These are phyloP conservation scores for Corapipo altera DNA, from an alignment of 2,113 vertebrate species.

Conservation along the genomic window DNA sequence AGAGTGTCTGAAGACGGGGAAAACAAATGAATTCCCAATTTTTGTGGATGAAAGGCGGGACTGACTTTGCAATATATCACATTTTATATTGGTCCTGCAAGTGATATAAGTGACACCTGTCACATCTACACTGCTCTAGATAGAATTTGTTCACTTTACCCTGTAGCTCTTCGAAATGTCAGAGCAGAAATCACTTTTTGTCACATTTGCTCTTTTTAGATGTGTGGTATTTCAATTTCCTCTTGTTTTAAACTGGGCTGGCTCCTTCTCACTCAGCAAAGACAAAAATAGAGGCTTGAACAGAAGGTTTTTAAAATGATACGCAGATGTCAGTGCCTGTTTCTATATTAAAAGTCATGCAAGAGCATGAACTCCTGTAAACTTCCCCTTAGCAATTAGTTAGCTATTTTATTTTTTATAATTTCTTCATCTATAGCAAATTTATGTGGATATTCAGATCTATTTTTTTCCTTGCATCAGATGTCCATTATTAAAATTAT, in stretches of 20 bases:
- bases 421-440: not conserved
- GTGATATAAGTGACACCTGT: not conserved
- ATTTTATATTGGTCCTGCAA: not conserved
- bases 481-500: not conserved
- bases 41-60: not conserved
- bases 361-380: not conserved
- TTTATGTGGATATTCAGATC: not conserved
- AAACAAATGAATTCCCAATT: not conserved
- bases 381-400: not conserved
- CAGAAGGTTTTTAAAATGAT: constrained; percentile 29
- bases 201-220: constrained; percentile 57
- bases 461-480: not conserved
- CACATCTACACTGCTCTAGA: not conserved
- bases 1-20: not conserved
- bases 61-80: not conserved
- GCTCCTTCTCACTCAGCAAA: constrained; percentile 32
- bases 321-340: not conserved
- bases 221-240: not conserved
- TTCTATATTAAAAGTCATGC: not conserved
- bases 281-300: constrained; percentile 34
- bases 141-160: not conserved
- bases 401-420: not conserved
- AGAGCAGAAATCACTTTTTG: constrained; percentile 42
- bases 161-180: constrained; percentile 10
- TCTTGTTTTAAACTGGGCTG: constrained; percentile 29